Conservation (phyloP, 1,140 invertebrate species). For the Chrysoperla carnea region DNA sequence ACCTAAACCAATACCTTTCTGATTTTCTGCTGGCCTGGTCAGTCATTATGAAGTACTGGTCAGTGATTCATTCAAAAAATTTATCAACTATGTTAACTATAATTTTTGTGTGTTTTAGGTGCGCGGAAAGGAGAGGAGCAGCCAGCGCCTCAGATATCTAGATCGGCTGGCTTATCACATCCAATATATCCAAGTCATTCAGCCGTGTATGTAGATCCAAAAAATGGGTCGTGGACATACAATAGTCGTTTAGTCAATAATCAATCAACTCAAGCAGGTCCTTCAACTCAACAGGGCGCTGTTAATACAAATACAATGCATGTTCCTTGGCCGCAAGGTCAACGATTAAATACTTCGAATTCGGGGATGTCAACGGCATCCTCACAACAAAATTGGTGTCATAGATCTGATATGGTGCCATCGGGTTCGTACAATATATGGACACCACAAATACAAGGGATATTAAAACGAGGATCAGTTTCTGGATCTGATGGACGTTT, state of each 20-base stretch:
- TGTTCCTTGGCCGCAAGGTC: conserved; percentile 13
- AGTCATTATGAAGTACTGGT: too few relatives aligned
- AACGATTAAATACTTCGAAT: neutral
- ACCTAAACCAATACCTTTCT: too few relatives aligned
- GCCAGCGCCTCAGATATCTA: neutral
- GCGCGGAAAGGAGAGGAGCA: conserved; percentile 14
- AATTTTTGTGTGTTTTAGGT: conserved; percentile 8
- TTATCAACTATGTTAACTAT: too few relatives aligned
- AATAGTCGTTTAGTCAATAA: conserved; percentile 17
- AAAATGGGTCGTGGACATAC: conserved; percentile 21
- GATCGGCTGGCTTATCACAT: conserved; percentile 1
- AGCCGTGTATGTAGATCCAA: conserved; percentile 22
- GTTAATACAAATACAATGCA: conserved; percentile 18
- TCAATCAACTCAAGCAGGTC: conserved; percentile 5
- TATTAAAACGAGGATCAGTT: neutral
- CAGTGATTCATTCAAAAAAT: too few relatives aligned
- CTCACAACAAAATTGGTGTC: too few relatives aligned
- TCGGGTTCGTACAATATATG: neutral
- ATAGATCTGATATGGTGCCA: too few relatives aligned
- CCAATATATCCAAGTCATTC: conserved; percentile 15
- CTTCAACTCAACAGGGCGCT: conserved; percentile 4
- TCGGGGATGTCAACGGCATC: neutral
- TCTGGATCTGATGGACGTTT: neutral
- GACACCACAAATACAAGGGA: neutral
- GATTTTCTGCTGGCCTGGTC: too few relatives aligned